Percentiles rank a stretch among this genome's conserved stretches.
phyloP scores from a whole-genome alignment of 2,888 invertebrate genomes.

The Nomada hirtipes region DNA sequence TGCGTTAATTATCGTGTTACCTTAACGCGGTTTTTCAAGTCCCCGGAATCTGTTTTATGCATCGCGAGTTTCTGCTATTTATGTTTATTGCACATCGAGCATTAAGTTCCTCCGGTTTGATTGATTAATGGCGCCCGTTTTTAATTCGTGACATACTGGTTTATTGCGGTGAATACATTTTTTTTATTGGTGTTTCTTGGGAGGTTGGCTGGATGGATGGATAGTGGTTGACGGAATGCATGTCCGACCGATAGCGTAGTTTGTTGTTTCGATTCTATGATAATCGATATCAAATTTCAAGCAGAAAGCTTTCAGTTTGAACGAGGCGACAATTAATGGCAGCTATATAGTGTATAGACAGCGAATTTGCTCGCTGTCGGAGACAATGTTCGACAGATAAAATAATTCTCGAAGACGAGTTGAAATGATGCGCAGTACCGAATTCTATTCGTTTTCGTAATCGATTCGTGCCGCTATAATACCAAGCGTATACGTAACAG shows the following conservation, averaged over 20 bases:
- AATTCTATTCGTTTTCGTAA: constrained; percentile 6
- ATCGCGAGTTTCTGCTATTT: constrained; percentile 19
- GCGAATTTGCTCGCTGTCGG: neutral
- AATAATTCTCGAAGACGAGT: neutral
- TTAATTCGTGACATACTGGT: neutral
- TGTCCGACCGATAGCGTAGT: constrained; percentile 7
- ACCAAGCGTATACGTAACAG: neutral
- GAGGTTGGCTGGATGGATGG: neutral
- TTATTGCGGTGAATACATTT: neutral
- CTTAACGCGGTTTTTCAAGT: constrained; percentile 45
- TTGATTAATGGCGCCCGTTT: neutral
- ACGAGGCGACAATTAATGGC: too few species aligned
- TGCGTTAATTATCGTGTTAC: constrained; percentile 48
- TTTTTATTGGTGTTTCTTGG: neutral
- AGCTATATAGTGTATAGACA: too few species aligned
- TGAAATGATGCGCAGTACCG: neutral
- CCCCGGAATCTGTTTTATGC: constrained; percentile 31
- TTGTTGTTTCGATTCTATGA: constrained; percentile 29
- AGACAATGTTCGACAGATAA: neutral
- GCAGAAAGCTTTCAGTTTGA: too few species aligned
- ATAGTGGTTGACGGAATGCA: neutral
- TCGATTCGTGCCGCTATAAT: neutral
- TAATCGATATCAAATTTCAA: neutral
- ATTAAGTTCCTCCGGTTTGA: neutral
- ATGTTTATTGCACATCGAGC: neutral